Evolutionary conservation across 2,113 vertebrate species (phyloP), one percentile per base, ranked within the genome.

Genomic region (Caranx ignobilis): DNA sequence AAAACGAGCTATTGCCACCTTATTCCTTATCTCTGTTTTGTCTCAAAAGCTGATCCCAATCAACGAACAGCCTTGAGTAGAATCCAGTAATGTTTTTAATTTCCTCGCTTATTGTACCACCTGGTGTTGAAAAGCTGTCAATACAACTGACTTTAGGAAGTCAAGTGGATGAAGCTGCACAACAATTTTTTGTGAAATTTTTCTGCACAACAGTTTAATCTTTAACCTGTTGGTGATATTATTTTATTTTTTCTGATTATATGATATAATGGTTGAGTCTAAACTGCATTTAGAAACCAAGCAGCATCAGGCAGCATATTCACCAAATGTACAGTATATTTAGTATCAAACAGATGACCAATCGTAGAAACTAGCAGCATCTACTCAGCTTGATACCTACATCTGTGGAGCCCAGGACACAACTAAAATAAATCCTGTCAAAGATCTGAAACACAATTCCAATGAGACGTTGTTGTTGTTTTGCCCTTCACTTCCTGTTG

Each of bases 41-140:
- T 54, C 47, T 63, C 41, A 12, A 63, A 56, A 68, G 57, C 59
- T 18, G 15, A 60, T 13, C 26, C 26, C 26, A 26, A 10, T 2
- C 1, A 48, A 47, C 47, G 21, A 66, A 35, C 0, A 13, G 11
- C 4, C n/a, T 26, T 10, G 57, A 47, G 13, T 37, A 19, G 13
- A 59, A 11, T 37, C 8, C 11, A 43, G 37, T 8, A 8, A 19
- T 39, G 18, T 35, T 54, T 59, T 37, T 19, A 3, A 43, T 61
- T 31, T 45, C 9, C 19, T 3, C 19, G 74, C 18, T 55, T 79
- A 60, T 31, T 13, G 79, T 68, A 26, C 67, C 82, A 67, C 55
- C 79, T 3, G 35, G 81, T 82, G 82, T 50, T 77, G 2, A 34
- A 77, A 39, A 10, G 6, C 12, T 11, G 60, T 37, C 5, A 75